Percentiles rank a stretch among this genome's conserved stretches.
Conservation (phyloP, 1,140 invertebrate species). For the Pantala flavescens region DNA sequence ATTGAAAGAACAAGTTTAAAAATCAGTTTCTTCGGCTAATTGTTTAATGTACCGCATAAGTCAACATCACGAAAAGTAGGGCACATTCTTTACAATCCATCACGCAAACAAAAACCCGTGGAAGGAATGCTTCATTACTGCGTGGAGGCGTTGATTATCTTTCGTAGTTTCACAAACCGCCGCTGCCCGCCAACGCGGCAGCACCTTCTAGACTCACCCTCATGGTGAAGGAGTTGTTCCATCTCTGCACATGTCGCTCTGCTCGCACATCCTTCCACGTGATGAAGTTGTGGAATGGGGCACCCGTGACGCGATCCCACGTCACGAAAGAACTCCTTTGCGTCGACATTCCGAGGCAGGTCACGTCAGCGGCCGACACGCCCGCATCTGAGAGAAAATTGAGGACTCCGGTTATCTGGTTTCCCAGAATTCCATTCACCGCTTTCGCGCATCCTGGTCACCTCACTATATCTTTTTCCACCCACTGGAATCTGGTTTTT, state of each 20-base stretch:
- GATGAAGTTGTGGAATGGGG: constrained; percentile 85
- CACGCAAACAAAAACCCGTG: too few species aligned
- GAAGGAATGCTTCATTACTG: background rate
- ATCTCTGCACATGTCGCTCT: constrained; percentile 62
- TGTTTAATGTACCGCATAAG: too few species aligned
- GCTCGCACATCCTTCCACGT: constrained; percentile 92
- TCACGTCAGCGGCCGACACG: constrained; percentile 48
- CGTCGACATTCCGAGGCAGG: constrained; percentile 74
- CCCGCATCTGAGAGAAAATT: constrained; percentile 42
- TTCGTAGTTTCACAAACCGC: background rate
- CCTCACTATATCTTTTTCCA: too few species aligned
- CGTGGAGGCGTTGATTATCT: background rate
- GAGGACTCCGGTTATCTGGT: too few species aligned
- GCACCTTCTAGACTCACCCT: constrained; percentile 40
- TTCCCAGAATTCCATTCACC: too few species aligned
- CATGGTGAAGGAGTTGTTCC: constrained; percentile 73
- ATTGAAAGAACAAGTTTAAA: too few species aligned
- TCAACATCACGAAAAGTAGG: too few species aligned
- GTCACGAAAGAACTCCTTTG: constrained; percentile 80
- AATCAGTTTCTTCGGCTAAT: too few species aligned
- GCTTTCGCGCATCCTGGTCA: too few species aligned
- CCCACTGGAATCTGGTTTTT: too few species aligned
- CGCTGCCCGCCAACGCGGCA: background rate
- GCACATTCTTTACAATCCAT: too few species aligned
- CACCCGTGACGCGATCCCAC: constrained; percentile 72